These are phyloP conservation scores for Ageneiosus marmoratus DNA, from an alignment of 2,113 vertebrate genomes.

Conservation along the genomic window DNA sequence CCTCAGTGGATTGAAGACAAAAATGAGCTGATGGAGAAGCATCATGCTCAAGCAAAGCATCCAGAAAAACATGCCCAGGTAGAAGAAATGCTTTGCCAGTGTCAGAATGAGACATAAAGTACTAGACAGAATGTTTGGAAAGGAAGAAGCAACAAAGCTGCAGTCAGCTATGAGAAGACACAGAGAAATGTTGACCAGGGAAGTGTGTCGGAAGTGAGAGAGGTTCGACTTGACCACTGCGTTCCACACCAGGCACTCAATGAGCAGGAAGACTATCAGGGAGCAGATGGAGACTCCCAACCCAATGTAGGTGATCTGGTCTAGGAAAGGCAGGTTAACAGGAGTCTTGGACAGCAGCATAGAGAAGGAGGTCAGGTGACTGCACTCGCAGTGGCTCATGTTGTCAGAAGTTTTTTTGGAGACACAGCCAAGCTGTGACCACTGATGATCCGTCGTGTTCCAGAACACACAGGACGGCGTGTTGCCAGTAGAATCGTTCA, in stretches of 20 bases:
- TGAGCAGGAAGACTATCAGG: conserved; percentile 77
- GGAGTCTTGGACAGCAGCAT: conserved; percentile 78
- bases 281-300: conserved; percentile 83
- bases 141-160: conserved; percentile 75
- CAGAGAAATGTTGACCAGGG: conserved; percentile 83
- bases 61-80: conserved; percentile 90
- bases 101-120: conserved; percentile 72
- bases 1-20: conserved; percentile 85
- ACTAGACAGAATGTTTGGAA: background rate
- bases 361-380: conserved; percentile 89
- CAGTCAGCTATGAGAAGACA: conserved; percentile 80
- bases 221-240: conserved; percentile 85
- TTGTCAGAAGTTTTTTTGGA: background rate
- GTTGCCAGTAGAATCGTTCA: fast-evolving
- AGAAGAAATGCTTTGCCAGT: conserved; percentile 85
- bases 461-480: conserved; percentile 79
- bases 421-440: conserved; percentile 61
- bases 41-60: conserved; percentile 89
- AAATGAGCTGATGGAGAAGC: conserved; percentile 90
- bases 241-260: conserved; percentile 89
- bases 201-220: conserved; percentile 88
- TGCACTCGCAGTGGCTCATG: conserved; percentile 72
- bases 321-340: conserved; percentile 17
- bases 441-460: conserved; percentile 53
- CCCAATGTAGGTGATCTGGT: conserved; percentile 78